These are phyloP conservation scores for Acanthosepion pharaonis DNA, from an alignment of 2,888 invertebrate genomes.

Conservation along the genomic window DNA sequence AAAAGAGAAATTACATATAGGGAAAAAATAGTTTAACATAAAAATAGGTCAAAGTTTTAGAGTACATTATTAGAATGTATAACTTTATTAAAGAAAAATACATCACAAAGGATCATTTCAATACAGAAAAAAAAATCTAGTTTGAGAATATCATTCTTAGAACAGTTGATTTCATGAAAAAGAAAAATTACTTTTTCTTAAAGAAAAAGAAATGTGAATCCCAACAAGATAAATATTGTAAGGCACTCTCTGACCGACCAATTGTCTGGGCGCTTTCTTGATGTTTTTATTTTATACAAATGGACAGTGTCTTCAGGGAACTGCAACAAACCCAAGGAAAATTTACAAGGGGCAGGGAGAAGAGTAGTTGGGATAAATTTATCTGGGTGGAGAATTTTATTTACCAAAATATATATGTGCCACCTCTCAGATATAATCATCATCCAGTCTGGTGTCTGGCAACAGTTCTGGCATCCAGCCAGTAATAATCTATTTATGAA, in stretches of 20 bases:
- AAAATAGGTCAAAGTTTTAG: too few species aligned
- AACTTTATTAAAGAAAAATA: too few species aligned
- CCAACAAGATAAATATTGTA: background rate
- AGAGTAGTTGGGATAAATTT: background rate
- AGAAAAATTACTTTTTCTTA: too few species aligned
- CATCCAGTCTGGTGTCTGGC: background rate
- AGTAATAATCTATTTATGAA: background rate
- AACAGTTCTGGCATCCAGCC: background rate
- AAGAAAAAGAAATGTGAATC: background rate
- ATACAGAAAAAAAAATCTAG: too few species aligned
- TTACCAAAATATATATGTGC: slow-evolving; percentile 8
- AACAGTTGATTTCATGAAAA: too few species aligned
- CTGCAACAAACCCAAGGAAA: slow-evolving; percentile 33
- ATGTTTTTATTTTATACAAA: background rate
- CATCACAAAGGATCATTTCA: too few species aligned
- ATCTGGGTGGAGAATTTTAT: background rate
- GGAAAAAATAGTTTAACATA: too few species aligned
- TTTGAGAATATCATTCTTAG: too few species aligned
- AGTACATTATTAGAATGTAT: too few species aligned
- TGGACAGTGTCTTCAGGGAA: background rate
- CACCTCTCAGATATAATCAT: background rate
- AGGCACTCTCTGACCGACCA: background rate
- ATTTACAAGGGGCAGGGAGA: background rate
- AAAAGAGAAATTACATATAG: too few species aligned
- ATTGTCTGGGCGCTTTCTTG: background rate